Conservation (phyloP, 1,140 invertebrate species). For the Drosophila punjabiensis region DNA sequence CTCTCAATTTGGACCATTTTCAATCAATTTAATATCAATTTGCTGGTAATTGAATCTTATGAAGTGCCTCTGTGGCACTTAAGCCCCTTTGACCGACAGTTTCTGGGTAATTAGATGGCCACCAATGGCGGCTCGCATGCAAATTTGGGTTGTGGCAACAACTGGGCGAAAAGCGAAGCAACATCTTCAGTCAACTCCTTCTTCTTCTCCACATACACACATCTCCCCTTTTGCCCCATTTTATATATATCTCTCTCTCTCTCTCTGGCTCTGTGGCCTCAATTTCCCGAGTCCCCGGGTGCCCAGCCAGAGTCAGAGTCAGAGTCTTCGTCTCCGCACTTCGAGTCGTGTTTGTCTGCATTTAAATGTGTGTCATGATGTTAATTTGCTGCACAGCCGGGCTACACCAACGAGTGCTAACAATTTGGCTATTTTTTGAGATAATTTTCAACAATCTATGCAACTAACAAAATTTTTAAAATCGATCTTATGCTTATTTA, state of each 20-base stretch:
- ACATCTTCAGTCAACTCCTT: no score
- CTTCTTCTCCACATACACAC: no score
- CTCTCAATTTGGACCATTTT: background rate
- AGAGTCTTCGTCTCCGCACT: background rate
- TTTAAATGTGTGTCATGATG: conserved; percentile 80
- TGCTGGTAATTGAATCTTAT: conserved; percentile 28
- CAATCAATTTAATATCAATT: conserved; percentile 27
- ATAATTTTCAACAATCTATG: no score
- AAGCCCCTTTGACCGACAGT: conserved; percentile 11
- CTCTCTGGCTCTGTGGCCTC: conserved; percentile 31
- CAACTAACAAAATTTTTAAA: no score
- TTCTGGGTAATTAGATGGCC: conserved; percentile 26
- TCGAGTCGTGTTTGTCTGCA: conserved; percentile 43
- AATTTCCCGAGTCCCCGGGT: conserved; percentile 51
- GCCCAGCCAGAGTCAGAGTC: conserved; percentile 1
- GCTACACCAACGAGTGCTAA: conserved; percentile 6
- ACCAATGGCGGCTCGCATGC: conserved; percentile 6
- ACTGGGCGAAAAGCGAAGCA: conserved; percentile 28
- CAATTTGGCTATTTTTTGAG: conserved; percentile 4
- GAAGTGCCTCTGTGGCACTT: conserved; percentile 8
- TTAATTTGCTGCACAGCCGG: conserved; percentile 69
- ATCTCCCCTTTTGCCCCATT: background rate
- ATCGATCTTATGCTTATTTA: no score
- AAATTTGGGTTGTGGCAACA: conserved; percentile 28
- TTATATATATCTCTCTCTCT: conserved; percentile 7